Evolutionary conservation across 1,140 invertebrate species (phyloP), one percentile per base, ranked within the genome.

Genomic region (Drosophila bifasciata): DNA sequence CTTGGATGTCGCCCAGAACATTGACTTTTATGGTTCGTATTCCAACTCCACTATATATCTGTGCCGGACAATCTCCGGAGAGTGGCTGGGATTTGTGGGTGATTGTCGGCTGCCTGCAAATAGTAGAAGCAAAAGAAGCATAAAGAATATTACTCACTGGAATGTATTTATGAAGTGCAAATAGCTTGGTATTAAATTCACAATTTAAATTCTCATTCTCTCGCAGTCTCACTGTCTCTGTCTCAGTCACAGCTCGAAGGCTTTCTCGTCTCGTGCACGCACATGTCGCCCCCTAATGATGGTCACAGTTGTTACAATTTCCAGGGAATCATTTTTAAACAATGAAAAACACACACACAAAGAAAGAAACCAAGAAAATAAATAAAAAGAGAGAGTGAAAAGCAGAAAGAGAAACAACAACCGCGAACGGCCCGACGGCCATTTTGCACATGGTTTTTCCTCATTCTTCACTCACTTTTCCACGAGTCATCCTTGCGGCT

Each of bases 241-340:
- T 25, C 23, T 41, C 23, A 11, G 16, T 13, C n/a, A 6, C 46
- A 32, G 23, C 19, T 15, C 66, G 56, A 56, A 56, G 43, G 56
- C 28, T 45, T 44, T 16, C 66, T 17, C 48, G 3, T 13, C 32
- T 36, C 32, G 32, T 36, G 41, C 71, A 67, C 71, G 61, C 72
- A 76, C 71, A 76, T 76, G 72, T 76, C 55, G 57, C 67, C 60
- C 67, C 60, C 62, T 76, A 57, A 58, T 72, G 55, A 50, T 73
- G 81, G 60, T 73, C 73, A 62, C 73, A 88, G 74, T 71, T 81
- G 73, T 71, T 70, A 61, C 64, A 66, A 60, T 74, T 85, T 86
- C 63, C 55, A 58, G 45, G 43, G 53, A 75, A 78, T 50, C 59
- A 63, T 75, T 64, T 78, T 78, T 71, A 69, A 83, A 68, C 68